Base-by-base conservation (phyloP, 2,888 invertebrate genomes). In the Plusia festucae region DNA sequence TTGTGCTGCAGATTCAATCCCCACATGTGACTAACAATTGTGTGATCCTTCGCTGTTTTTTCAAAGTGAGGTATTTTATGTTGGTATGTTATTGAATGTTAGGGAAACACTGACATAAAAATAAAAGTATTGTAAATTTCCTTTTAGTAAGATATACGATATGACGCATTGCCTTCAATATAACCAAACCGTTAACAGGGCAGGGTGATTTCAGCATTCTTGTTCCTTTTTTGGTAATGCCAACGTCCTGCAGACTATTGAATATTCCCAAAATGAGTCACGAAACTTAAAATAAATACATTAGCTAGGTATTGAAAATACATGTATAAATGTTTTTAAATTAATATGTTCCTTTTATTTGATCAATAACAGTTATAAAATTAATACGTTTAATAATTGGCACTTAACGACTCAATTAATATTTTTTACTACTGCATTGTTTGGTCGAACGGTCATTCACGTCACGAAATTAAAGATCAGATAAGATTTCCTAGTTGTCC, bases 361-460 rank as follows among this genome's bases (percentile, higher is more conserved):
- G n/a, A 40, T 40, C n/a, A 40, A 40, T n/a, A 40, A 40, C 40
- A 6, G 40, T 40, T 40, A n/a, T 13, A 34, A 34, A 15, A 34
- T 34, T 34, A 15, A 34, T 34, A 15, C 15, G 13, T 5, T 15
- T 15, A 13, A 13, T 34, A 34, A 34, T 40, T 49, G 46, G 18
- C 16, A 46, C 16, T 20, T 24, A 24, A 44, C 20, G 18, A 34
- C 44, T 56, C 44, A 24, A 58, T 30, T 32, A 56, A 46, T 46
- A 15, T 51, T 34, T 63, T 54, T 49, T 60, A 30, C 15, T 24
- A 24, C 8, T 55, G 16, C 60, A 60, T 52, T 52, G 46, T 63
- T 65, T 68, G 56, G 20, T 59, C 57, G 63, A 53, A 51, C 65
- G 76, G 76, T 66, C 73, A 76, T 76, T 76, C 60, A 76, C 76